Evolutionary conservation across 2,113 vertebrate genomes (phyloP).

Genomic region (Tragelaphus scriptus): DNA sequence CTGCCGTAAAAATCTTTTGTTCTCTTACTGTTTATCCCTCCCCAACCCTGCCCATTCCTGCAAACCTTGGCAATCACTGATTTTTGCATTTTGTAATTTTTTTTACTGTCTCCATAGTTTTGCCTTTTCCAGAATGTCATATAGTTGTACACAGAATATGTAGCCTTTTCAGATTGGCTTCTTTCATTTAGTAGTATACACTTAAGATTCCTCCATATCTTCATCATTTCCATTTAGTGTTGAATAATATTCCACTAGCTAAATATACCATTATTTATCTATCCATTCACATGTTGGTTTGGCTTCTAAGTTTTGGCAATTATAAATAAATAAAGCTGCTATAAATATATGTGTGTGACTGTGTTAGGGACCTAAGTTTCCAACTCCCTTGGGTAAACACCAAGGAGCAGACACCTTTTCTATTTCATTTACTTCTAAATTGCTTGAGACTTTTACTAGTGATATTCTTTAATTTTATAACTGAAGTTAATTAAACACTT

Average conservation of each 20-base stretch:
- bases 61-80: background rate
- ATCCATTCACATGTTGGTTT: background rate
- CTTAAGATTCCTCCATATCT: background rate
- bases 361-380: background rate
- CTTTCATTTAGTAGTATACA: background rate
- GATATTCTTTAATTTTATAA: constrained; percentile 15
- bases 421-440: constrained; percentile 27
- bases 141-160: background rate
- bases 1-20: background rate
- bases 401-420: background rate
- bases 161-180: background rate
- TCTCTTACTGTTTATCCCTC: background rate
- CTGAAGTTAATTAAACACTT: constrained; percentile 5
- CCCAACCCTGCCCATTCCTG: background rate
- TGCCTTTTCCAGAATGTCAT: background rate
- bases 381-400: background rate
- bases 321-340: background rate
- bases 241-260: background rate
- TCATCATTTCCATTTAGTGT: background rate
- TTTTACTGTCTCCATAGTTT: background rate
- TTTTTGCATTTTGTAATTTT: background rate
- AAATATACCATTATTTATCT: background rate
- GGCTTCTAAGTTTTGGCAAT: background rate
- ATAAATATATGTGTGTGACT: background rate
- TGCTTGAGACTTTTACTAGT: constrained; percentile 29